Conservation (phyloP, 2,113 vertebrate species). For the Chaetops frenatus region DNA sequence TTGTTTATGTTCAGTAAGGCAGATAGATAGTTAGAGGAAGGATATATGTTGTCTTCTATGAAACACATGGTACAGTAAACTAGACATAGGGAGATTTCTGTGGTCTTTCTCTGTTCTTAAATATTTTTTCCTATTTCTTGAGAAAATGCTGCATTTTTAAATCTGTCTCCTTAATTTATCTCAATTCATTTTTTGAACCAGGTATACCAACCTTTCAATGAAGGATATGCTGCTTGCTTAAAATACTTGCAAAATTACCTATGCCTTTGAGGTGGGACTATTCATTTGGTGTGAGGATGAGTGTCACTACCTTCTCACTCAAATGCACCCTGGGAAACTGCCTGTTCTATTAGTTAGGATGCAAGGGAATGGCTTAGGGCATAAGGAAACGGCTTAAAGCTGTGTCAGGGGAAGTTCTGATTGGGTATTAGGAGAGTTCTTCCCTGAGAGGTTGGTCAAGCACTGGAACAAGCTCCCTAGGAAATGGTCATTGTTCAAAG, state of each 20-base stretch:
- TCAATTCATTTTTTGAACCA: background rate
- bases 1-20: background rate
- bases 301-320: background rate
- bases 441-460: background rate
- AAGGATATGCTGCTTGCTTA: background rate
- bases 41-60: background rate
- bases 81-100: background rate
- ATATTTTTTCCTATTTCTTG: background rate
- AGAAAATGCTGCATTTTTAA: background rate
- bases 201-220: background rate
- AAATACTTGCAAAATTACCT: background rate
- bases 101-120: background rate
- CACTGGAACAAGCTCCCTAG: background rate
- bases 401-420: background rate
- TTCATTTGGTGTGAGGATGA: background rate
- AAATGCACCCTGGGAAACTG: background rate
- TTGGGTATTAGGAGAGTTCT: background rate
- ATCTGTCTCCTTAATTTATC: background rate
- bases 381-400: background rate
- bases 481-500: background rate
- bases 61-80: background rate
- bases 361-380: background rate
- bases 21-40: background rate
- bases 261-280: background rate
- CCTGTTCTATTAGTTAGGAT: background rate